Percentiles rank a stretch among this genome's conserved stretches.
Evolutionary conservation across 1,140 invertebrate species (phyloP).

Genomic region (Archivesica marissinica): DNA sequence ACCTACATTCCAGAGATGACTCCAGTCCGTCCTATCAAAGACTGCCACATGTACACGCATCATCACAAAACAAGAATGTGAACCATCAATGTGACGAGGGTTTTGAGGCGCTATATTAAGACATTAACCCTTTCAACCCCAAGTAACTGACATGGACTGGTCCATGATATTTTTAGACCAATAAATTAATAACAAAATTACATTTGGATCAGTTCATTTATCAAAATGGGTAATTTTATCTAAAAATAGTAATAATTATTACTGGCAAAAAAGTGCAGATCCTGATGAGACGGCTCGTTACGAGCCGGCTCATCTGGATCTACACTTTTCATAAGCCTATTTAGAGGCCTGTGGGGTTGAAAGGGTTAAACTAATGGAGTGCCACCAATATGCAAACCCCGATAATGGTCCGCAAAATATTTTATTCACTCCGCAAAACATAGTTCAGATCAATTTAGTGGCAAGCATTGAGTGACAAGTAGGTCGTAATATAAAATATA

Average conservation of each 20-base stretch:
- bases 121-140: no score
- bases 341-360: no score
- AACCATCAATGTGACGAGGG: not conserved
- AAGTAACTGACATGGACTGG: no score
- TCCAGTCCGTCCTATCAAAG: constrained; percentile 13
- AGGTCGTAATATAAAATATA: not conserved
- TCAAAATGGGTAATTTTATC: no score
- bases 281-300: no score
- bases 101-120: not conserved
- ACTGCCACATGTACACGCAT: constrained; percentile 16
- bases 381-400: not conserved
- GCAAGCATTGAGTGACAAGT: not conserved
- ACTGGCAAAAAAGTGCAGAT: no score
- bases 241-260: no score
- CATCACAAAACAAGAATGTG: constrained; percentile 29
- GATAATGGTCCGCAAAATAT: constrained; percentile 2
- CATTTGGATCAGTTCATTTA: no score
- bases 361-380: not conserved
- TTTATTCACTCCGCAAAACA: constrained; percentile 5
- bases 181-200: no score
- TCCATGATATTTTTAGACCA: no score
- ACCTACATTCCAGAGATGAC: constrained; percentile 55
- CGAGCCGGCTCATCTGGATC: no score
- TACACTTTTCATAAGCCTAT: no score
- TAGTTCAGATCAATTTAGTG: not conserved